Base-by-base conservation (phyloP, 1,140 invertebrate genomes). In the Drosophila repleta region DNA sequence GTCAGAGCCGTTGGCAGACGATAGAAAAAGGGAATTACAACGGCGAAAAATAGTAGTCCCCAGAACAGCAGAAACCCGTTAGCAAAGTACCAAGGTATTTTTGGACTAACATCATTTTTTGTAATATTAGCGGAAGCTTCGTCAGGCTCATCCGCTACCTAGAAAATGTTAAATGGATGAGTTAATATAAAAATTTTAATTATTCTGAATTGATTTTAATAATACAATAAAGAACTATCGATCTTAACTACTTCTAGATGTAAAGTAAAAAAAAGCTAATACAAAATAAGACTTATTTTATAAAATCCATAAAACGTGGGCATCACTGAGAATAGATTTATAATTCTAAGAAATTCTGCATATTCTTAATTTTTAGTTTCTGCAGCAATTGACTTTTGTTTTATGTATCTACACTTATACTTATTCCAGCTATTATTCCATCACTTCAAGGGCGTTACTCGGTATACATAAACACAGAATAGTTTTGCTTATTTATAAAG, bases 21-120 rank as follows among this genome's bases (percentile, higher is more conserved):
- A 20, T 80, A 67, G 29, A 80, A 89, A 0, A 80, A 60, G 6
- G 89, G 89, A 24, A 89, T 39, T 4, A 90, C 84, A 0, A 89
- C 18, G 0, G 75, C 84, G 6, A 85, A 77, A 15, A 90, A 80
- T 0, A 90, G 65, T 0, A 64, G 46, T 15, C 20, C 37, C 88
- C 88, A 90, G 13, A 90, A 72, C 0, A 83, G 11, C 0, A 90
- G 35, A 21, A 76, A 87, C 2, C 57, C 73, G n/a, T 55, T 48
- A 15, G 64, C 63, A 15, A 72, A 73, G 21, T 53, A 73, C 74
- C 79, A 83, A n/a, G 74, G 57, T 0, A 74, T 13, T 55, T 62
- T 32, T 15, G 39, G 13, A 13, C 11, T 8, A 13, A 3, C 21
- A 21, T 48, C 46, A 2, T 24, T 48, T 24, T 48, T 24, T 5